Base-by-base conservation (phyloP, 2,797 vertebrate species). In the Graptemys geographica region DNA sequence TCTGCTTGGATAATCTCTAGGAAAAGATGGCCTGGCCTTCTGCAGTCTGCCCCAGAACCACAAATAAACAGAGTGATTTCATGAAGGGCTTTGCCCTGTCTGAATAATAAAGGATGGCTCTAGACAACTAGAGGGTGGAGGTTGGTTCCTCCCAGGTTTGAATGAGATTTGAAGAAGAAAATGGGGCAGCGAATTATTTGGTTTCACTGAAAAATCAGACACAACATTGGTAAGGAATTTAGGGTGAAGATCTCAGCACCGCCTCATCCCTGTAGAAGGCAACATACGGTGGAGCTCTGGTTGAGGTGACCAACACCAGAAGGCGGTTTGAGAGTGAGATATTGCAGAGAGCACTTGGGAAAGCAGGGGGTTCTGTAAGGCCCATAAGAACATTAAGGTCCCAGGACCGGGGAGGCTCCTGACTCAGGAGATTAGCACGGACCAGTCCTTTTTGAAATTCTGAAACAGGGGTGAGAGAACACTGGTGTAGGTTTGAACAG, bases 121-220 rank as follows among this genome's bases (percentile, higher is more conserved):
- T 95, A 94, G 41, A 84, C 84, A 81, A 28, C 93, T 93, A 92
- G 92, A 90, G 78, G 51, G 23, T 4, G 25, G 33, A 59, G 16
- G 92, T 79, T 27, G 59, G 84, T 90, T 95, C 91, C 88, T 91
- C 7, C 9, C 1, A 88, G 65, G 74, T 88, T 94, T 12, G n/a
- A 94, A 86, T 52, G 93, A 18, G 92, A 91, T 95, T 90, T 96
- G 93, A 88, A 93, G 97, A 90, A 78, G 76, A 16, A 62, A 93
- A 91, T 89, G 55, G 91, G 81, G 81, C 87, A 94, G 92, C 91
- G 90, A 95, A 93, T 25, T 96, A 96, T 86, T 44, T 91, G 94
- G 90, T 2, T 62, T 52, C 90, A 95, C 95, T 89, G 88, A 86
- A 96, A 53, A 85, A 94, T 83, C 96, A 65, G 94, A 83, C 94